Evolutionary conservation across 2,797 vertebrate species (phyloP).

Genomic region (Podarcis lilfordi): DNA sequence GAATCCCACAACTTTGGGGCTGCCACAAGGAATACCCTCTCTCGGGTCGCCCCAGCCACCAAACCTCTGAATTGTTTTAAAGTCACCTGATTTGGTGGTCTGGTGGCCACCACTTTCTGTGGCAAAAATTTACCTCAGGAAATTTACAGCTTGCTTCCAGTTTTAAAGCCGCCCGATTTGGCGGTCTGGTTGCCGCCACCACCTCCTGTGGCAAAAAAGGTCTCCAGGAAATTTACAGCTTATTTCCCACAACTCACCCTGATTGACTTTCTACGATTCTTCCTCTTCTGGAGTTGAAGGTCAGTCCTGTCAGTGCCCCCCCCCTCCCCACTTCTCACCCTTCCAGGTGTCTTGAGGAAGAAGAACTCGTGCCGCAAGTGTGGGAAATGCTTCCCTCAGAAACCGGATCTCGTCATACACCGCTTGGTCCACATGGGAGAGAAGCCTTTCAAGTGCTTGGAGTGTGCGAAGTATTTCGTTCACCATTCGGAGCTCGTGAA

Average conservation of each 20-base stretch:
- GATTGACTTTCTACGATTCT: neutral
- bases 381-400: conserved; percentile 12
- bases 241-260: neutral
- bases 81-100: neutral
- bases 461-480: conserved; percentile 25
- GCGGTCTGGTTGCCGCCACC: neutral
- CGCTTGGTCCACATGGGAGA: conserved; percentile 7
- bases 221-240: neutral
- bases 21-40: too few relatives aligned
- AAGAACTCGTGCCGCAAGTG: conserved; percentile 13
- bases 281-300: neutral
- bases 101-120: too few relatives aligned
- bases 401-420: conserved; percentile 10
- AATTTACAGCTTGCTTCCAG: neutral
- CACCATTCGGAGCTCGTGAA: conserved; percentile 36
- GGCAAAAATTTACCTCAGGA: too few relatives aligned
- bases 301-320: neutral
- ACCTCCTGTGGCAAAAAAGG: neutral
- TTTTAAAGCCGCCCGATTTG: neutral
- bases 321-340: neutral
- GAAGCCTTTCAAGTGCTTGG: conserved; percentile 30
- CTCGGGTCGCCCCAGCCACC: too few relatives aligned
- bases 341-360: conserved; percentile 1
- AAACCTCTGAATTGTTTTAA: neutral
- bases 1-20: too few relatives aligned